These are phyloP conservation scores for Antedon mediterranea DNA, from an alignment of 53 echinoderm and acorn worm species.

Conservation along the genomic window DNA sequence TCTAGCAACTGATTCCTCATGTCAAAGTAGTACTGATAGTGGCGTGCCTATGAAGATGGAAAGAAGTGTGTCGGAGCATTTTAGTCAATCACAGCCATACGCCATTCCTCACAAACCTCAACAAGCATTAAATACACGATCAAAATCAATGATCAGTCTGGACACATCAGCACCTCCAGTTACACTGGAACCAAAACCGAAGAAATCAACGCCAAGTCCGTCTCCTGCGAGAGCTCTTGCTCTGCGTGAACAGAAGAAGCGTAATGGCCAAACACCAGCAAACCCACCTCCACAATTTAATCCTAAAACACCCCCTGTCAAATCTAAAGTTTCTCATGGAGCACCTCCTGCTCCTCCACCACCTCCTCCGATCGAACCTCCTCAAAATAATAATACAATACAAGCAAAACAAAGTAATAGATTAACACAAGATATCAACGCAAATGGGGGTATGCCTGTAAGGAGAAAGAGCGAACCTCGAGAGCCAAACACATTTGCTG, in stretches of 20 bases:
- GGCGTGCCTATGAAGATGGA: conserved; percentile 42
- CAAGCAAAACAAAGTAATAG: neutral
- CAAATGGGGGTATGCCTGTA: neutral
- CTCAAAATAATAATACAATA: conserved; percentile 18
- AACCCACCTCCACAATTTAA: conserved; percentile 3
- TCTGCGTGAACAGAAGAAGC: neutral
- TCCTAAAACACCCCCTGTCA: conserved; percentile 3
- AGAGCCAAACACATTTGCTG: neutral
- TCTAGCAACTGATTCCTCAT: conserved; percentile 33
- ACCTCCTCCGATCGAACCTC: conserved; percentile 9
- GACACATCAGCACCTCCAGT: neutral
- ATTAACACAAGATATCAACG: neutral
- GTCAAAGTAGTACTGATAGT: conserved; percentile 48
- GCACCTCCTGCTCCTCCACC: neutral
- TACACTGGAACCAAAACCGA: conserved; percentile 10
- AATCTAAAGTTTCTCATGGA: neutral
- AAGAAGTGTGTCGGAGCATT: conserved; percentile 27
- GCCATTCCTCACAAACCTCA: conserved; percentile 1
- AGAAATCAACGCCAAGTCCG: conserved; percentile 18
- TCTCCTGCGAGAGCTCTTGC: neutral
- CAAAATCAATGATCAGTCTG: conserved; percentile 8
- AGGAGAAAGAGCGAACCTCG: neutral
- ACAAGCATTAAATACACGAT: conserved; percentile 7
- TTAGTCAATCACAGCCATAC: neutral
- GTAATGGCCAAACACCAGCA: neutral